Base-by-base conservation (phyloP, 1,140 invertebrate genomes). In the Bicyclus anynana region DNA sequence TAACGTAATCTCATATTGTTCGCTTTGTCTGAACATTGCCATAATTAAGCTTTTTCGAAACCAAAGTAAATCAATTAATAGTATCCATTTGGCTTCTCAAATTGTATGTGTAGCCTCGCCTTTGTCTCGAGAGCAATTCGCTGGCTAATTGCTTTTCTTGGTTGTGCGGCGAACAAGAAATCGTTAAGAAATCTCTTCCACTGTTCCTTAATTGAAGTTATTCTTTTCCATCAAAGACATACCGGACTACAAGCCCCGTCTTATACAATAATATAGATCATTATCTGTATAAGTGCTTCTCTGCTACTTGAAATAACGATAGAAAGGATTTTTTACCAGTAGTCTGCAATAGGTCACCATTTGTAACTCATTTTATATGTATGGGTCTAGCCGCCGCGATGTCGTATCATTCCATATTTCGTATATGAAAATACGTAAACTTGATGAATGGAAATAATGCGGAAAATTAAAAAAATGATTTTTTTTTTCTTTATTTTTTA, bases 101-200 rank as follows among this genome's bases (percentile, higher is more conserved):
- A 44, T 44, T 44, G 40, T 44, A 44, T 44, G 16, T 44, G 40
- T 20, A 44, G 40, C 40, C 20, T n/a, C n/a, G 17, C 40, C 17
- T 44, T 44, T 44, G 40, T 44, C 16, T 44, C 40, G 18, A 20
- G 40, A 44, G 10, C 40, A 18, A 44, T 44, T 44, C 18, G 40
- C 18, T 20, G 40, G 40, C 40, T 44, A 44, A 44, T 44, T 44
- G 16, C 40, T 44, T 44, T 44, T 16, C 17, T 44, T 20, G 5
- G 40, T 16, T 44, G 40, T 20, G 9, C 40, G 17, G 40, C 18
- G 40, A 44, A 44, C 40, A 44, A 44, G 40, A 44, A 18, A 44
- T 44, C 40, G 40, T 44, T 44, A 44, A 44, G 40, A 44, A 44
- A 20, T 44, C 40, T 44, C 40, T 44, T 38, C 16, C 16, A 17